Conservation (phyloP, 2,888 invertebrate genomes). For the Carpatolechia fugitivella region DNA sequence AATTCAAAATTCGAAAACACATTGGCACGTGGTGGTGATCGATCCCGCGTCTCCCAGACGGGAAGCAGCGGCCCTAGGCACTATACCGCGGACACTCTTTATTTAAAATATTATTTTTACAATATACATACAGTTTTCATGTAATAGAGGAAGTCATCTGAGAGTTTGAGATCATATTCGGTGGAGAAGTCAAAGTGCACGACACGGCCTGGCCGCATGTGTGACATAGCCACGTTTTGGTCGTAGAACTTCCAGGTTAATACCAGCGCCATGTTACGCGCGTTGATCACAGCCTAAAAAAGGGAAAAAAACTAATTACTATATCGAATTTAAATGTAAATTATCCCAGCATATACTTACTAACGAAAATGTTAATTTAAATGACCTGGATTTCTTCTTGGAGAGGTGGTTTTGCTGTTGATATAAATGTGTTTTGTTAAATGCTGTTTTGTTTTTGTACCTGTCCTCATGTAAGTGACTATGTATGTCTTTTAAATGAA, state of each 20-base stretch:
- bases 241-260: conserved; percentile 56
- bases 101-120: background rate
- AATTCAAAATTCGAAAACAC: no score
- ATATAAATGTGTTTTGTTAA: no score
- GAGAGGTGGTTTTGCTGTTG: no score
- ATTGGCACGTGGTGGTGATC: no score
- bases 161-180: conserved; percentile 45
- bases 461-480: no score
- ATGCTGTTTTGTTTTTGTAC: no score
- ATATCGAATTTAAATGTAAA: no score
- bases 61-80: no score
- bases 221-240: conserved; percentile 43
- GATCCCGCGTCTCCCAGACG: background rate
- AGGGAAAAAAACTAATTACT: background rate
- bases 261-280: conserved; percentile 37
- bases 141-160: conserved; percentile 44
- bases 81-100: no score
- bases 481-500: no score
- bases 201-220: conserved; percentile 45
- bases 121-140: conserved; percentile 46
- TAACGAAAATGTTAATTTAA: background rate
- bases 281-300: conserved; percentile 44
- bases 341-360: no score
- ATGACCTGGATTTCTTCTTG: no score
- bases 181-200: conserved; percentile 50